Evolutionary conservation across 2,888 invertebrate species (phyloP).

Genomic region (Tetramorium bicarinatum): DNA sequence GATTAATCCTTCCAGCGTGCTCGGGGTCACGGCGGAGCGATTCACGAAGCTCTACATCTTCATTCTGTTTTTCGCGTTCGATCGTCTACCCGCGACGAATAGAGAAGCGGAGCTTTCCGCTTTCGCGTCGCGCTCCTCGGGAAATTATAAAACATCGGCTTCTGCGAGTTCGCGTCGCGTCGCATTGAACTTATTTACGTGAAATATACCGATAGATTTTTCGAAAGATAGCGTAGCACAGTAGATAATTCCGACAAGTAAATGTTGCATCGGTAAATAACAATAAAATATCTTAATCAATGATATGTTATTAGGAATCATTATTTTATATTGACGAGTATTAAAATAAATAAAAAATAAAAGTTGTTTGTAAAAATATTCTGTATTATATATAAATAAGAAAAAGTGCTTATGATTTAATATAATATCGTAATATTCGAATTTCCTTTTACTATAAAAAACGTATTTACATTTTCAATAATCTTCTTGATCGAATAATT

Average conservation of each 20-base stretch:
- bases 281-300: background rate
- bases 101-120: background rate
- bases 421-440: background rate
- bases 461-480: constrained; percentile 3
- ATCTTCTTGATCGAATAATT: constrained; percentile 21
- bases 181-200: background rate
- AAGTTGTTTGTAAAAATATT: background rate
- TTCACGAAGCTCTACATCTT: constrained; percentile 61
- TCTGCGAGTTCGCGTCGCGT: background rate
- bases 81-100: constrained; percentile 5
- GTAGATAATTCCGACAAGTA: background rate
- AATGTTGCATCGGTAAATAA: background rate
- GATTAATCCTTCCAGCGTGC: constrained; percentile 71
- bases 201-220: constrained; percentile 4
- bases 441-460: background rate
- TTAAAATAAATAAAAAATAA: constrained; percentile 2
- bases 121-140: background rate
- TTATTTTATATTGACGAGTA: background rate
- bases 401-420: background rate
- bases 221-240: background rate
- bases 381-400: no score
- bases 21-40: constrained; percentile 64
- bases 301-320: background rate
- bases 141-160: background rate
- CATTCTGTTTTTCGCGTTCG: constrained; percentile 51